phyloP scores from a whole-genome alignment of 2,113 vertebrate species.

The Dicrurus megarhynchus region DNA sequence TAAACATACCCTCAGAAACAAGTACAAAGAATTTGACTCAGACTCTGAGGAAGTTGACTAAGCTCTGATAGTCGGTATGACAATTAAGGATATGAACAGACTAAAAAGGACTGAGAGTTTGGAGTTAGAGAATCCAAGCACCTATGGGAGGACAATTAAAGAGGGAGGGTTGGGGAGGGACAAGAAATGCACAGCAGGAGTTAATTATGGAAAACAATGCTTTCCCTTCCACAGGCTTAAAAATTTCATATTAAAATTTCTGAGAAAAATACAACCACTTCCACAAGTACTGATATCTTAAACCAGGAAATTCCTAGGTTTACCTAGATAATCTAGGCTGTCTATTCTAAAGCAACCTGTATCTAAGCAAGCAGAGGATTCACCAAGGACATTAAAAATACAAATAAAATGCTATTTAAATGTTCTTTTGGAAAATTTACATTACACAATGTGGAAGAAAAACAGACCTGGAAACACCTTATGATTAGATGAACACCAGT shows the following conservation, averaged over 20 bases:
- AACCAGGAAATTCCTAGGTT: not conserved
- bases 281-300: not conserved
- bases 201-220: not conserved
- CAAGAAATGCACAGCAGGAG: not conserved
- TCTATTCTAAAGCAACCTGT: not conserved
- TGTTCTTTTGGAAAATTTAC: not conserved
- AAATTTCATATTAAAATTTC: not conserved
- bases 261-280: not conserved
- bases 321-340: not conserved
- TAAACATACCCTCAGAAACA: not conserved
- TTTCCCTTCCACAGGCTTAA: not conserved
- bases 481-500: accelerated
- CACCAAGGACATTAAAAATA: not conserved
- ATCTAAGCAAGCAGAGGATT: not conserved
- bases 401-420: not conserved
- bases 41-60: not conserved
- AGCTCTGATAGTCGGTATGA: accelerated
- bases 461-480: not conserved
- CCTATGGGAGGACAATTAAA: not conserved
- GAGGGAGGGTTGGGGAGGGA: not conserved
- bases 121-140: not conserved
- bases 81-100: not conserved
- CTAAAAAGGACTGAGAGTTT: not conserved
- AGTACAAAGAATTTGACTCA: not conserved
- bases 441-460: not conserved